Percentiles rank a stretch among this genome's conserved stretches.
phyloP scores from a whole-genome alignment of 2,113 vertebrate genomes.

The Synchiropus splendidus region DNA sequence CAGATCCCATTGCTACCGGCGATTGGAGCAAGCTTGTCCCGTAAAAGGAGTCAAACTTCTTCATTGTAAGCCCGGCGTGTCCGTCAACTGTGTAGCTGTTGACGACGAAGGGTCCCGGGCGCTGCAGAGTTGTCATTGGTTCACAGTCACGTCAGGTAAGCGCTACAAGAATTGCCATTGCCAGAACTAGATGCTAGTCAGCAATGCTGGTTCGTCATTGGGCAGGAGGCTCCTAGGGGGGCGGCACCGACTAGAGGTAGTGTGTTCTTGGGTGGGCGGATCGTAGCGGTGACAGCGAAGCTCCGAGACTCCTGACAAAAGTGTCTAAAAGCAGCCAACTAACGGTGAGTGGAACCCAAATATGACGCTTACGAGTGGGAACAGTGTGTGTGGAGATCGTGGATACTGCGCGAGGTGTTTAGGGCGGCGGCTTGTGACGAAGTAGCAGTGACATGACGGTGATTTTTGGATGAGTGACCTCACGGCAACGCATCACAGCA shows the following conservation, averaged over 20 bases:
- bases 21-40: slow-evolving; percentile 51
- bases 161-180: slow-evolving; percentile 5
- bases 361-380: neutral
- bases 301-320: slow-evolving; percentile 54
- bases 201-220: slow-evolving; percentile 6
- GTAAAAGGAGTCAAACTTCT: slow-evolving; percentile 66
- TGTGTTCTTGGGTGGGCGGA: slow-evolving; percentile 60
- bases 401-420: neutral
- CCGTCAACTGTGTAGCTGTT: slow-evolving; percentile 43
- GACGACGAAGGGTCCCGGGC: slow-evolving; percentile 13
- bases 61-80: slow-evolving; percentile 51
- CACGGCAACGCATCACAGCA: slow-evolving; percentile 38
- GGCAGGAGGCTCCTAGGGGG: slow-evolving; percentile 2
- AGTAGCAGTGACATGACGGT: slow-evolving; percentile 45
- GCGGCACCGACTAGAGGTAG: slow-evolving; percentile 17
- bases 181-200: neutral
- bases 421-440: neutral
- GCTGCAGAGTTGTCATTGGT: slow-evolving; percentile 12
- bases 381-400: neutral
- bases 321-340: slow-evolving; percentile 56
- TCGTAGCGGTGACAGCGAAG: slow-evolving; percentile 53
- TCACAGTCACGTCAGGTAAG: neutral
- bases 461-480: slow-evolving; percentile 61
- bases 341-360: slow-evolving; percentile 56
- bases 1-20: slow-evolving; percentile 9